Conservation (phyloP, 2,113 vertebrate genomes). For the Coptodon bakossiorum region DNA sequence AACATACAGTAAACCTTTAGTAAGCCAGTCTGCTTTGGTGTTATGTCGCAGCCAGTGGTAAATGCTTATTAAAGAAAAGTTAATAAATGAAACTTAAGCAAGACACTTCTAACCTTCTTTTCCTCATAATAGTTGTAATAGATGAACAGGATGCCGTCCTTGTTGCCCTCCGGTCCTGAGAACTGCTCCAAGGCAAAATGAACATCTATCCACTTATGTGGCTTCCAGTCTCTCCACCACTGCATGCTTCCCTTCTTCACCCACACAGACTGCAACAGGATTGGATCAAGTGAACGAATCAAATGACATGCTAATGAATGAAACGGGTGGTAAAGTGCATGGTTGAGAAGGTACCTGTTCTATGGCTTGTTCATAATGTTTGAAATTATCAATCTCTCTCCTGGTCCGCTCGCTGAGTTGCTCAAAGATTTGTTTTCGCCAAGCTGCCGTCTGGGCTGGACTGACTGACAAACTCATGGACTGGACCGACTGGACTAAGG, state of each 20-base stretch:
- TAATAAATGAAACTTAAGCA: rapidly evolving
- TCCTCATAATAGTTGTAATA: constrained; percentile 90
- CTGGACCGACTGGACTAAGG: constrained; percentile 76
- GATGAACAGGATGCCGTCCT: constrained; percentile 93
- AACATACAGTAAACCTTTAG: not conserved
- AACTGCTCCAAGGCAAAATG: constrained; percentile 93
- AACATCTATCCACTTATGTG: constrained; percentile 91
- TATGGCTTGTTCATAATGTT: constrained; percentile 90
- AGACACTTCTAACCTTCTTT: constrained; percentile 83
- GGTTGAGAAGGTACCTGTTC: constrained; percentile 77
- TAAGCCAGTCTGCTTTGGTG: not conserved
- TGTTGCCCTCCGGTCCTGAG: constrained; percentile 82
- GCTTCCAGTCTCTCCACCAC: constrained; percentile 97
- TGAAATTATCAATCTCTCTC: constrained; percentile 89
- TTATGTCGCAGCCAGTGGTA: not conserved
- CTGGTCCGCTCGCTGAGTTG: constrained; percentile 89
- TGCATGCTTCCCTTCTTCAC: constrained; percentile 92
- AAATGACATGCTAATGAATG: not conserved
- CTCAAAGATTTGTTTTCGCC: constrained; percentile 92
- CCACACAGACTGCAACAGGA: constrained; percentile 84
- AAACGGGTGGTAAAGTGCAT: not conserved
- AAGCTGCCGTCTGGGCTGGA: constrained; percentile 83
- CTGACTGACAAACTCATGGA: constrained; percentile 82
- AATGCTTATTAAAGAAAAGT: not conserved
- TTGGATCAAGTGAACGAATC: not conserved